Percentiles rank a stretch among this genome's conserved stretches.
These are phyloP conservation scores for Stegophylla sp. DNA, from an alignment of 2,888 invertebrate genomes.

Conservation along the genomic window DNA sequence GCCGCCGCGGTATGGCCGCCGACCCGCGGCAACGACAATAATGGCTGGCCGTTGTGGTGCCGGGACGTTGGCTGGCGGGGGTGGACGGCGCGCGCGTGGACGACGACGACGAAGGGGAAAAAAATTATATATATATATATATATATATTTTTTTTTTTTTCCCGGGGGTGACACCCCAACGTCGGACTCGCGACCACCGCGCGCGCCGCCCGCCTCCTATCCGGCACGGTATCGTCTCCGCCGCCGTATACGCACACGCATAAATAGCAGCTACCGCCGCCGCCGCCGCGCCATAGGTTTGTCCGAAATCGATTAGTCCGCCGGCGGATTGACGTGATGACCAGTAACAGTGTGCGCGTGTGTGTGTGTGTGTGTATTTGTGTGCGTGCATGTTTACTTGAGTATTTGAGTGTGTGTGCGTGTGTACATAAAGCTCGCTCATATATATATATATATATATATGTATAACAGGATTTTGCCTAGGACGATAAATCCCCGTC, in stretches of 20 bases:
- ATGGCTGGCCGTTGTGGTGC: slow-evolving; percentile 34
- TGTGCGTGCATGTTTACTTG: too few relatives aligned
- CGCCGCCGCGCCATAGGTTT: not conserved
- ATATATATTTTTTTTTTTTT: too few relatives aligned
- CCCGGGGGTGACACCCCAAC: slow-evolving; percentile 56
- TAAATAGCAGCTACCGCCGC: not conserved
- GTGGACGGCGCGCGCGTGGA: too few relatives aligned
- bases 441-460: not conserved
- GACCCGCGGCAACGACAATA: slow-evolving; percentile 8
- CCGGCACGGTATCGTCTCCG: not conserved
- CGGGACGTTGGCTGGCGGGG: not conserved
- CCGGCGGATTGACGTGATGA: slow-evolving; percentile 48
- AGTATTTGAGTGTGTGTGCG: not conserved
- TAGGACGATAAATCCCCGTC: slow-evolving; percentile 48
- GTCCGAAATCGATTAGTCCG: slow-evolving; percentile 46
- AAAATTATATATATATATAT: too few relatives aligned
- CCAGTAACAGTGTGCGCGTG: not conserved
- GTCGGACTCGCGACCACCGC: slow-evolving; percentile 50
- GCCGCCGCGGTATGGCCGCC: slow-evolving; percentile 42
- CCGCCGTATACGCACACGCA: not conserved
- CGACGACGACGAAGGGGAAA: slow-evolving; percentile 23
- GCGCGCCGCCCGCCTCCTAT: not conserved
- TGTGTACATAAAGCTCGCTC: slow-evolving; percentile 19
- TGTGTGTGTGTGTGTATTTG: not conserved
- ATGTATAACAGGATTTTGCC: slow-evolving; percentile 6